Percentiles rank a stretch among this genome's conserved stretches.
These are phyloP conservation scores for Dasysyrphus albostriatus DNA, from an alignment of 2,888 invertebrate genomes.

Conservation along the genomic window DNA sequence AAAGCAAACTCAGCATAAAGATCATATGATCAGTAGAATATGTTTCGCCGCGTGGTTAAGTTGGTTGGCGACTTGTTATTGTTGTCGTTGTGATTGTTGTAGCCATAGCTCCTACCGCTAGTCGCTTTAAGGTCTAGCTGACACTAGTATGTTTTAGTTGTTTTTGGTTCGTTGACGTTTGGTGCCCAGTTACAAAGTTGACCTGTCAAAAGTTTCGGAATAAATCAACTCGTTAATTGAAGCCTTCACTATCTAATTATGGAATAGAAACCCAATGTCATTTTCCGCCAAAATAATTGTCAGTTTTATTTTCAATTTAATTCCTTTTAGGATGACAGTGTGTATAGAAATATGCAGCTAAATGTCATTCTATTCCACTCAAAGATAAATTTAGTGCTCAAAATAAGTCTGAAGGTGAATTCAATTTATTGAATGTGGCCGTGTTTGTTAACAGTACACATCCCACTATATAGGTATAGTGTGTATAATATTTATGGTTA, in stretches of 20 bases:
- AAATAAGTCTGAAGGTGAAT: constrained; percentile 69
- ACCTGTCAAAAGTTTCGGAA: constrained; percentile 33
- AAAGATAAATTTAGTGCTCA: constrained; percentile 42
- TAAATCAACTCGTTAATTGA: constrained; percentile 32
- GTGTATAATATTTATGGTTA: constrained; percentile 21
- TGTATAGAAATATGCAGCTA: neutral
- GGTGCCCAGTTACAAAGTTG: constrained; percentile 6
- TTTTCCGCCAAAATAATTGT: constrained; percentile 29
- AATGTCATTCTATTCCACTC: constrained; percentile 37
- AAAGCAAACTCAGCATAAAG: constrained; percentile 68
- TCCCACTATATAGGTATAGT: constrained; percentile 24
- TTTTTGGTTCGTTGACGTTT: constrained; percentile 38
- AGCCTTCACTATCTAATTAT: constrained; percentile 39
- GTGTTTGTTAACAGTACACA: constrained; percentile 35
- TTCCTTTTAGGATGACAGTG: constrained; percentile 40
- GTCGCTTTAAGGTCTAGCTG: constrained; percentile 23
- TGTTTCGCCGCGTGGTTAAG: constrained; percentile 65
- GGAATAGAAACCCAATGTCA: constrained; percentile 53
- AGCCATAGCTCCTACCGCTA: constrained; percentile 9
- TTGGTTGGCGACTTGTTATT: constrained; percentile 12
- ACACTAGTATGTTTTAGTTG: constrained; percentile 39
- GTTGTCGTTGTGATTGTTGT: constrained; percentile 25
- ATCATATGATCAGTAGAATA: constrained; percentile 72
- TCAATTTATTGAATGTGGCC: constrained; percentile 62
- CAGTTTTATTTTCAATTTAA: constrained; percentile 1